These are phyloP conservation scores for Montipora capitata DNA, from an alignment of 92 coral and sea anemone genomes.

Conservation along the genomic window DNA sequence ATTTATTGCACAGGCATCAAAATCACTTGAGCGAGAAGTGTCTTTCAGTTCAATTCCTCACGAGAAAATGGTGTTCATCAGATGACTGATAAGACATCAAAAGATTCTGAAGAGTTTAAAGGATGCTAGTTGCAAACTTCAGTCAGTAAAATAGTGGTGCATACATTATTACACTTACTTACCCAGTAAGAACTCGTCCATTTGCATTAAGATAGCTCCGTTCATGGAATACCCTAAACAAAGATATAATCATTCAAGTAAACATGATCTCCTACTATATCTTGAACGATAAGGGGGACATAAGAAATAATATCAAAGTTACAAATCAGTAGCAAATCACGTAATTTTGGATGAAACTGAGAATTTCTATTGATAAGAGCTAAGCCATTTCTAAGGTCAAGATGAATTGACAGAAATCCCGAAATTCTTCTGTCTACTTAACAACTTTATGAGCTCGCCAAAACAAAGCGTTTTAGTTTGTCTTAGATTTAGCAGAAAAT, in stretches of 20 bases:
- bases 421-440: not conserved
- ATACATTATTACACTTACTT: not conserved
- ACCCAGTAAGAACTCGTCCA: constrained; percentile 74
- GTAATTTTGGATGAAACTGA: not conserved
- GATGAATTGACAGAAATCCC: not conserved
- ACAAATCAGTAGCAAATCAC: not conserved
- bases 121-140: not conserved
- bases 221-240: constrained; percentile 58
- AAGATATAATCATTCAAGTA: not conserved
- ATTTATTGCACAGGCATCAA: no score
- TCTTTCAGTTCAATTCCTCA: no score
- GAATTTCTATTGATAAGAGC: not conserved
- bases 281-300: not conserved
- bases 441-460: not conserved
- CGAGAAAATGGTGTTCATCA: not conserved
- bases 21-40: no score
- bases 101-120: not conserved
- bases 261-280: not conserved
- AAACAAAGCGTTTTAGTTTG: not conserved
- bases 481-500: not conserved
- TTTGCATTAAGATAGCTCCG: constrained; percentile 66
- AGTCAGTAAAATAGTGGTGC: not conserved
- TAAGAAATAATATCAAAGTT: not conserved
- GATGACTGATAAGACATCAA: no score
- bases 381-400: constrained; percentile 12